phyloP scores from a whole-genome alignment of 2,113 vertebrate species.

The Plotosus lineatus region DNA sequence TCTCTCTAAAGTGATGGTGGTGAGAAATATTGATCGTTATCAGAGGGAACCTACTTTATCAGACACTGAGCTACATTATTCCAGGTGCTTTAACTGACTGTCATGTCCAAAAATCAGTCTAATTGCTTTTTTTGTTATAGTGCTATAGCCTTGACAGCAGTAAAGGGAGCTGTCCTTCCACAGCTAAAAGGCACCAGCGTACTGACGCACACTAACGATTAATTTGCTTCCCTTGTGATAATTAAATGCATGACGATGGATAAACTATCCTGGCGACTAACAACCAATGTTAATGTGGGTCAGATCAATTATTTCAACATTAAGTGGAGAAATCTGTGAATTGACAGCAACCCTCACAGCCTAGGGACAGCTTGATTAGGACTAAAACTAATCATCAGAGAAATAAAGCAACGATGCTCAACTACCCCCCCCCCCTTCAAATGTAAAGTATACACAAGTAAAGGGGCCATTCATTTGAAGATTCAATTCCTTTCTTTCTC shows the following conservation, averaged over 20 bases:
- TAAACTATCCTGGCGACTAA: conserved; percentile 57
- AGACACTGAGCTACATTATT: conserved; percentile 19
- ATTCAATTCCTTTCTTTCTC: conserved; percentile 30
- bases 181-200: conserved; percentile 47
- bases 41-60: conserved; percentile 41
- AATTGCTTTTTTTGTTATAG: conserved; percentile 69
- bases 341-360: conserved; percentile 7
- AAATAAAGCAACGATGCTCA: neutral
- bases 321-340: conserved; percentile 19
- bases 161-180: conserved; percentile 57
- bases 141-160: conserved; percentile 61
- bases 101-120: conserved; percentile 69
- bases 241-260: conserved; percentile 55
- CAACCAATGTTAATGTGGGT: conserved; percentile 61
- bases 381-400: neutral
- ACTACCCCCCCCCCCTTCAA: too few relatives aligned
- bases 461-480: conserved; percentile 6
- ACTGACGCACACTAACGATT: conserved; percentile 58
- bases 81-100: conserved; percentile 62
- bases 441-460: conserved; percentile 37
- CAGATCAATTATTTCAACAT: conserved; percentile 57
- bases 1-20: conserved; percentile 7
- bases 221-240: conserved; percentile 41
- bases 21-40: conserved; percentile 36
- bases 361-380: neutral